Percentiles rank a stretch among this genome's conserved stretches.
Evolutionary conservation across 2,888 invertebrate genomes (phyloP).

Genomic region (Leuctra nigra): DNA sequence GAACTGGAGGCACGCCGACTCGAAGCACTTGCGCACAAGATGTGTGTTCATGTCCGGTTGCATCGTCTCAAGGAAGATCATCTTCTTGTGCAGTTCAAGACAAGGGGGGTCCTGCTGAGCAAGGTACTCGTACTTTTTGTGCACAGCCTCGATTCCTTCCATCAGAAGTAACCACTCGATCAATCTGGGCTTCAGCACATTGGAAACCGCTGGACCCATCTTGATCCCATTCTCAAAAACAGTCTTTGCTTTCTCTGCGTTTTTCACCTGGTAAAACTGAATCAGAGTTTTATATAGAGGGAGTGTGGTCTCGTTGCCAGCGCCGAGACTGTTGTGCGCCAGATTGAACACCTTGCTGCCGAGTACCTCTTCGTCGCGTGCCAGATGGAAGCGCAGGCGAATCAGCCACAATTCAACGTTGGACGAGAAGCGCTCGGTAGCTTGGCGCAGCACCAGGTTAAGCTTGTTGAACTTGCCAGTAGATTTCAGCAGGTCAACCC

Average conservation of each 20-base stretch:
- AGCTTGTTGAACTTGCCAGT: conserved; percentile 33
- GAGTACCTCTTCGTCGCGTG: conserved; percentile 40
- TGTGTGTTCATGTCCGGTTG: not conserved
- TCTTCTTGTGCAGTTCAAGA: not conserved
- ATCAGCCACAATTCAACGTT: conserved; percentile 48
- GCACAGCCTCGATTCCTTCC: conserved; percentile 33
- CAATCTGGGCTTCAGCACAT: conserved; percentile 52
- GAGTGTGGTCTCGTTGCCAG: conserved; percentile 32
- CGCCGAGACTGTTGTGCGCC: conserved; percentile 25
- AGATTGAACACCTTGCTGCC: conserved; percentile 26
- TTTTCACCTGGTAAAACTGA: conserved; percentile 26
- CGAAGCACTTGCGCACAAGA: not conserved
- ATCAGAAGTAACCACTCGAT: conserved; percentile 50
- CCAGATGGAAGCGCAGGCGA: conserved; percentile 43
- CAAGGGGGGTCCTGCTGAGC: not conserved
- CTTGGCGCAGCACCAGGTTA: conserved; percentile 39
- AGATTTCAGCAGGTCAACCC: conserved; percentile 24
- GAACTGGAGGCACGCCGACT: not conserved
- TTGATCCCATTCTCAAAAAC: conserved; percentile 30
- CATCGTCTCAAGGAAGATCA: not conserved
- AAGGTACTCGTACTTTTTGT: not conserved
- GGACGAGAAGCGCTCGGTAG: conserved; percentile 42
- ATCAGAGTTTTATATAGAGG: conserved; percentile 42
- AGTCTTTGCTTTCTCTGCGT: conserved; percentile 21
- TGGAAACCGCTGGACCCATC: conserved; percentile 45